Percentiles rank a stretch among this genome's conserved stretches.
These are phyloP conservation scores for Scelioninae gen. 2 DNA, from an alignment of 2,888 invertebrate genomes.

Conservation along the genomic window DNA sequence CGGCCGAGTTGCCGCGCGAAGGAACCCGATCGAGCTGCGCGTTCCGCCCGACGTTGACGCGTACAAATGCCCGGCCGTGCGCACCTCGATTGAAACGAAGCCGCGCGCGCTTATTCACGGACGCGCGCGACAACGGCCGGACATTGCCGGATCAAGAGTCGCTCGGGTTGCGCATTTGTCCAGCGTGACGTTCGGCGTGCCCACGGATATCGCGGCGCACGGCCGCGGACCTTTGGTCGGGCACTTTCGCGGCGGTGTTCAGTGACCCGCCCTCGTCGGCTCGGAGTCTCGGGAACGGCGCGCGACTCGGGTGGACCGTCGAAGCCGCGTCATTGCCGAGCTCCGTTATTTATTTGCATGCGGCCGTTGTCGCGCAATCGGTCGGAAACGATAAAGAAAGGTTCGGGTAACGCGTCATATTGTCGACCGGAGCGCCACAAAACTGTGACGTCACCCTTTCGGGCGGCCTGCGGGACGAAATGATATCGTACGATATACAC, in stretches of 20 bases:
- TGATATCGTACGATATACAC: no score
- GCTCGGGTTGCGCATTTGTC: constrained; percentile 52
- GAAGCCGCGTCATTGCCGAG: constrained; percentile 57
- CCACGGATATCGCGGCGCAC: constrained; percentile 50
- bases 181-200: constrained; percentile 39
- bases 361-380: not conserved
- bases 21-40: constrained; percentile 47
- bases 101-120: constrained; percentile 38
- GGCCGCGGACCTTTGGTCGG: constrained; percentile 50
- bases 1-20: constrained; percentile 45
- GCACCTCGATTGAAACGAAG: constrained; percentile 54
- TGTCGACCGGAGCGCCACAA: no score
- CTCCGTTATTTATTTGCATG: constrained; percentile 56
- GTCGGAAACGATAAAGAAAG: not conserved
- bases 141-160: constrained; percentile 51
- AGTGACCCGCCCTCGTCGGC: constrained; percentile 59
- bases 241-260: constrained; percentile 52
- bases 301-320: constrained; percentile 51
- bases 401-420: no score
- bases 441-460: no score
- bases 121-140: constrained; percentile 36
- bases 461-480: no score
- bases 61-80: constrained; percentile 50
- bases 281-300: constrained; percentile 59
- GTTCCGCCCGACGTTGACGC: constrained; percentile 45